A percentile compares a stretch with the other conserved stretches of the same genome.
These are phyloP conservation scores for Melanotaenia pygmaea DNA, from an alignment of 2,797 vertebrate genomes.

Conservation along the genomic window DNA sequence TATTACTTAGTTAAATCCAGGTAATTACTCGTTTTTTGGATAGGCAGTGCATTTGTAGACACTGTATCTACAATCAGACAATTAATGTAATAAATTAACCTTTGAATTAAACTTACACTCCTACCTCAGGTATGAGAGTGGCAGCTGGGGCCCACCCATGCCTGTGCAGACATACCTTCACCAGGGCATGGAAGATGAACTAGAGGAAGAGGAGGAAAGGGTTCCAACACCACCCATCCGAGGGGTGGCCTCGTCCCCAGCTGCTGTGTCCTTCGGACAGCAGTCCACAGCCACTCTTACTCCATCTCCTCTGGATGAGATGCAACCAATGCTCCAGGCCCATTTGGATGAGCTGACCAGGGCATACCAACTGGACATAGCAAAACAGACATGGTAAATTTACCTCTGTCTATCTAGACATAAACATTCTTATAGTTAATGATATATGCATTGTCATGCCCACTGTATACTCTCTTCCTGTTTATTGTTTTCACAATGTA, in stretches of 20 bases:
- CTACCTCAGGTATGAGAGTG: constrained; percentile 91
- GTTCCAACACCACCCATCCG: constrained; percentile 96
- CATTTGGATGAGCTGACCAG: constrained; percentile 96
- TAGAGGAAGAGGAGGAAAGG: constrained; percentile 97
- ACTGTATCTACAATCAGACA: neutral
- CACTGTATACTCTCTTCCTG: constrained; percentile 29
- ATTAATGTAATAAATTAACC: neutral
- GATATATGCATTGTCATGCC: constrained; percentile 28
- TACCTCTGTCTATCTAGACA: neutral
- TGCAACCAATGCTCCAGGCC: constrained; percentile 97
- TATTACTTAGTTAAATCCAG: neutral
- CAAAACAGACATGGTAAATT: constrained; percentile 94
- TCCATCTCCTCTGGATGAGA: constrained; percentile 96
- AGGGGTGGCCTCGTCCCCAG: constrained; percentile 96
- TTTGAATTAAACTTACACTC: neutral
- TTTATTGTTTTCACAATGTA: constrained; percentile 48
- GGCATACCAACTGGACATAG: constrained; percentile 97
- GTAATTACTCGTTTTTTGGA: too few species aligned
- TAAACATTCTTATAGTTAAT: constrained; percentile 1
- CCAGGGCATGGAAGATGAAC: constrained; percentile 97
- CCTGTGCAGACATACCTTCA: constrained; percentile 97
- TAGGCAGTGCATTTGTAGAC: too few species aligned
- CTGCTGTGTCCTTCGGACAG: constrained; percentile 95
- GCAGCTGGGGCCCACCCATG: constrained; percentile 95
- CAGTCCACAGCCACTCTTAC: constrained; percentile 98